Conservation (phyloP, 2,888 invertebrate species). For the Peribatodes rhomboidaria region DNA sequence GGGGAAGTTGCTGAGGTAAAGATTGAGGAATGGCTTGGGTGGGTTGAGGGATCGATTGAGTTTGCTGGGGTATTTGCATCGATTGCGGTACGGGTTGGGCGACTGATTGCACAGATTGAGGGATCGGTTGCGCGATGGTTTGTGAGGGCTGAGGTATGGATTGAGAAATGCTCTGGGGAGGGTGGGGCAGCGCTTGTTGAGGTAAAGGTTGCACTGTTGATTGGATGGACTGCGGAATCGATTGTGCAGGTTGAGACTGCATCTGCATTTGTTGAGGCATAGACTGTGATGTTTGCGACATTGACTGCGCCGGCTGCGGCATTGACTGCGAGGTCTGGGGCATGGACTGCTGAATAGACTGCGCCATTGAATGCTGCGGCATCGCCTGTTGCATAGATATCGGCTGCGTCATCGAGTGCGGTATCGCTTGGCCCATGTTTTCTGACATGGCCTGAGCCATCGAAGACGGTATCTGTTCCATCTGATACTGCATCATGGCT, state of each 20-base stretch:
- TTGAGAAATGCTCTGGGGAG: conserved; percentile 42
- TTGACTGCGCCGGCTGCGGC: conserved; percentile 36
- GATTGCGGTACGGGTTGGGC: conserved; percentile 36
- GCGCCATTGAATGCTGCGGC: conserved; percentile 29
- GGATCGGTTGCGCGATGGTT: conserved; percentile 42
- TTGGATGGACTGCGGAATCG: conserved; percentile 42
- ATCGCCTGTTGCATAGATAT: conserved; percentile 55
- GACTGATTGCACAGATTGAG: conserved; percentile 43
- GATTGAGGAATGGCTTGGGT: conserved; percentile 40
- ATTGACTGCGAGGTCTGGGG: conserved; percentile 41
- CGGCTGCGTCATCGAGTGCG: conserved; percentile 56
- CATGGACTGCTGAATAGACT: conserved; percentile 40
- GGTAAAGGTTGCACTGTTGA: conserved; percentile 44
- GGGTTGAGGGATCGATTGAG: conserved; percentile 47
- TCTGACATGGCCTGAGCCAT: conserved; percentile 52
- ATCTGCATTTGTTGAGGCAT: conserved; percentile 49
- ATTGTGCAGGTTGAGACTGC: conserved; percentile 42
- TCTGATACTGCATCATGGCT: conserved; percentile 62
- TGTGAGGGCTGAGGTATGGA: conserved; percentile 26
- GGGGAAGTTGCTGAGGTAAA: conserved; percentile 40
- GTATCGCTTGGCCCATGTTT: conserved; percentile 50
- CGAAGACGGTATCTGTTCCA: conserved; percentile 54
- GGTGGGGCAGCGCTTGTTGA: conserved; percentile 42
- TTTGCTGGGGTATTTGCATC: conserved; percentile 46
- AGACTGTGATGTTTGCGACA: conserved; percentile 47